Evolutionary conservation across 2,797 vertebrate species (phyloP).

Genomic region (Manis crassicaudata): DNA sequence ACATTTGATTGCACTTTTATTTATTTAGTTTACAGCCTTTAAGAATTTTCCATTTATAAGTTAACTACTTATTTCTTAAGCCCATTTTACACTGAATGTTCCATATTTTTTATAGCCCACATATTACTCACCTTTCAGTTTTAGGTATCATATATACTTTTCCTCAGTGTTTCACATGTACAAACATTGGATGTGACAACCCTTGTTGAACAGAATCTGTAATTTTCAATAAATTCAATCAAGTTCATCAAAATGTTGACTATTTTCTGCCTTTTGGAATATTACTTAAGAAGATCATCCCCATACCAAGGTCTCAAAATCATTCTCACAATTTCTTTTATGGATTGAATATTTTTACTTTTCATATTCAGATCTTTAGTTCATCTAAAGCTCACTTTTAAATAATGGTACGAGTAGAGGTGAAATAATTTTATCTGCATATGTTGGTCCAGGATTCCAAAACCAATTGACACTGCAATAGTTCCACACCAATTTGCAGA

Average conservation of each 20-base stretch:
- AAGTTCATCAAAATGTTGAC: background rate
- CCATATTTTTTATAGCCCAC: background rate
- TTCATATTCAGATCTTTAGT: background rate
- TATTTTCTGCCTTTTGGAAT: background rate
- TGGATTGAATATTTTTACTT: background rate
- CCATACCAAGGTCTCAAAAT: background rate
- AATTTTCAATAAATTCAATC: background rate
- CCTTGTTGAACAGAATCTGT: background rate
- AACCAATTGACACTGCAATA: background rate
- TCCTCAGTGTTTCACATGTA: background rate
- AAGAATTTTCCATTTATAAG: background rate
- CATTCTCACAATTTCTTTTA: background rate
- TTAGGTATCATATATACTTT: background rate
- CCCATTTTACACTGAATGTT: background rate
- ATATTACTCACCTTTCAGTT: background rate
- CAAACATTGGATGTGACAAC: background rate
- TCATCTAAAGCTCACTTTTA: background rate
- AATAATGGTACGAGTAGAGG: background rate
- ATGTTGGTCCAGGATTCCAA: background rate
- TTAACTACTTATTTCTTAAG: constrained; percentile 29
- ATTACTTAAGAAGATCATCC: background rate
- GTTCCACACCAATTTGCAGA: background rate
- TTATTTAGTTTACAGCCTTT: constrained; percentile 53
- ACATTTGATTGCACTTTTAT: constrained; percentile 57
- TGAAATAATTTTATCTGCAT: background rate